Conservation (phyloP, 2,113 vertebrate species). For the Thalassarche chlororhynchos region DNA sequence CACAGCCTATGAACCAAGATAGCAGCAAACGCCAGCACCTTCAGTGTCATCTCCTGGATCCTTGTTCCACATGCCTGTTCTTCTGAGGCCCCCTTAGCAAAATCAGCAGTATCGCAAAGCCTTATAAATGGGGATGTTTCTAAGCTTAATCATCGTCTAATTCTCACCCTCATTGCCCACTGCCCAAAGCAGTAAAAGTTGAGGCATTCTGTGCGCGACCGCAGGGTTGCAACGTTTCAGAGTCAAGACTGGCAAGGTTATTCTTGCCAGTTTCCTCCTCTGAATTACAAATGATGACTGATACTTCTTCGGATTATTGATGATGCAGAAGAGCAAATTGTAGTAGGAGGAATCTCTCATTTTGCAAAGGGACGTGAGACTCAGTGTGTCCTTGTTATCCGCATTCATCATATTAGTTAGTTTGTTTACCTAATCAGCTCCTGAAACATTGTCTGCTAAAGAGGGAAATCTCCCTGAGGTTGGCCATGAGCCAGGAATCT, state of each 20-base stretch:
- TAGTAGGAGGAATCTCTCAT: slow-evolving; percentile 22
- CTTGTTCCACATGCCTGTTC: neutral
- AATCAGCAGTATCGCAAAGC: neutral
- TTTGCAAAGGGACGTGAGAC: neutral
- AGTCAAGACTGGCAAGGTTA: neutral
- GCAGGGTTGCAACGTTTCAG: neutral
- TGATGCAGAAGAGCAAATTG: slow-evolving; percentile 18
- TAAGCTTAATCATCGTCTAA: neutral
- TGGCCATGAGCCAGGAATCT: neutral
- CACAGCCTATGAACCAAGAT: neutral
- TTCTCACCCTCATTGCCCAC: neutral
- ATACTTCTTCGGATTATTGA: neutral
- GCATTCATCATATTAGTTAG: slow-evolving; percentile 36
- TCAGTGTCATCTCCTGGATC: neutral
- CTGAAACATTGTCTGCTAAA: slow-evolving; percentile 12
- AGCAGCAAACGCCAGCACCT: neutral
- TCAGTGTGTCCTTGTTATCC: neutral
- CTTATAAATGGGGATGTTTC: neutral
- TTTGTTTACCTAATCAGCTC: slow-evolving; percentile 57
- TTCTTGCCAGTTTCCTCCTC: neutral
- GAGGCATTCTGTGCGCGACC: neutral
- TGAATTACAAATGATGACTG: neutral
- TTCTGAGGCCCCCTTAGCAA: neutral
- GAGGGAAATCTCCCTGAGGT: neutral
- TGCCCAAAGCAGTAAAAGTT: neutral